Base-by-base conservation (phyloP, 2,797 vertebrate species). In the Myotis findleyi region DNA sequence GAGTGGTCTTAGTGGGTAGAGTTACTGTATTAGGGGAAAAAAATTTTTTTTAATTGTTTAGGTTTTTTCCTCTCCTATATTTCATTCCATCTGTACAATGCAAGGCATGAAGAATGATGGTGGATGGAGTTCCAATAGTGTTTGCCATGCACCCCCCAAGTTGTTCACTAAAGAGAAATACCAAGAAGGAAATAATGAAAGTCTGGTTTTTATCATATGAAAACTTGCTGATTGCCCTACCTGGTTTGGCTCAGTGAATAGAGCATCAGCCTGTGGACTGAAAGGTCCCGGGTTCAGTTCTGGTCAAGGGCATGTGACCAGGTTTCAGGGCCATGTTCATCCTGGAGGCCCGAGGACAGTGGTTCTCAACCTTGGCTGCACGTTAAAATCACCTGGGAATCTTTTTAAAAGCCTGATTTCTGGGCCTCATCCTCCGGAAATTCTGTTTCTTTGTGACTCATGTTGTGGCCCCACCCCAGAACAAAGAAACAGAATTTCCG, bases 21-120 rank as follows among this genome's bases (percentile, higher is more conserved):
- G 30, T 93, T 93, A 53, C 55, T 96, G 49, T 75, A 79, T 71
- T 95, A 87, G 33, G 53, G 90, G 89, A 93, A 88, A 27, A 27
- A 84, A 59, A 5, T 3, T 30, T 30, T 59, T 62, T 68, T 53
- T 47, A 94, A 84, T 95, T 38, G 86, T 59, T 92, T 64, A 79
- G 36, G 27, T 3, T 0, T n/a, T 27, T 71, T 62, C 36, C 53
- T 4, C 12, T 36, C 16, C 10, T 55, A 77, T 55, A 51, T 97
- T 86, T 87, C 27, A 44, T 79, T 79, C 33, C 47, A 82, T 87
- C 66, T 81, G 92, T 66, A 89, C 79, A 93, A 87, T 23, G 81
- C 33, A 75, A 89, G 44, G 36, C 68, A 51, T 38, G 38, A 21
- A 90, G 57, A 81, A 25, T 72, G 68, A 64, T 71, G 87, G 81